Evolutionary conservation across 1,140 invertebrate species (phyloP), one percentile per base, ranked within the genome.

Genomic region (Rhopalosiphum padi): DNA sequence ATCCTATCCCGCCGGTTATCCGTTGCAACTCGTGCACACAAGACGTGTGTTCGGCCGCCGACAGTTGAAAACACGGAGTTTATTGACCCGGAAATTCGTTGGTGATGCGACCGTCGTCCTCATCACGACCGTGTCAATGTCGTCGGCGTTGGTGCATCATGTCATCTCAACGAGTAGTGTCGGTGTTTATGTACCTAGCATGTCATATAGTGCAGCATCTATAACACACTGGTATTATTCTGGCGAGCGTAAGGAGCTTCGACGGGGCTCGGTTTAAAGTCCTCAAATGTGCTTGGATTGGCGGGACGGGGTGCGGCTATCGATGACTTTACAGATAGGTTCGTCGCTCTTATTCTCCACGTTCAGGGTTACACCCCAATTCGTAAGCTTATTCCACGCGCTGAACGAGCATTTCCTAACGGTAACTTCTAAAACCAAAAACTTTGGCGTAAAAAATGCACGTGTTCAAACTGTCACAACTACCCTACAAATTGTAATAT

Each of bases 81-180:
- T 43, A 46, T 86, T 86, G 51, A 89, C 88, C 88, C 88, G 88
- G 51, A 37, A 89, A 89, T 89, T 77, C 30, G 60, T n/a, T n/a
- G 4, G 60, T 77, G 60, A 77, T 77, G 60, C n/a, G 60, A 77
- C n/a, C 60, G n/a, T n/a, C 15, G n/a, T 43, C 88, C 22, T 89
- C 88, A 41, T 89, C 51, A 37, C 43, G 90, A 43, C 90, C 60
- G 90, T 68, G 60, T 91, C 90, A 91, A 91, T 48, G 90, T 77
- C 90, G 90, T 46, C 41, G 41, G 25, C 46, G 90, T 91, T 91
- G 68, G 68, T 91, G 90, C 90, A 91, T 77, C 41, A 43, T 41
- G 83, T 43, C 30, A n/a, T n/a, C 30, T 35, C 60, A n/a, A n/a
- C 15, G 30, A n/a, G 25, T 68, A 30, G 60, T 77, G 30, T 5